Evolutionary conservation across 2,113 vertebrate genomes (phyloP).

Genomic region (Ailuropoda melanoleuca): DNA sequence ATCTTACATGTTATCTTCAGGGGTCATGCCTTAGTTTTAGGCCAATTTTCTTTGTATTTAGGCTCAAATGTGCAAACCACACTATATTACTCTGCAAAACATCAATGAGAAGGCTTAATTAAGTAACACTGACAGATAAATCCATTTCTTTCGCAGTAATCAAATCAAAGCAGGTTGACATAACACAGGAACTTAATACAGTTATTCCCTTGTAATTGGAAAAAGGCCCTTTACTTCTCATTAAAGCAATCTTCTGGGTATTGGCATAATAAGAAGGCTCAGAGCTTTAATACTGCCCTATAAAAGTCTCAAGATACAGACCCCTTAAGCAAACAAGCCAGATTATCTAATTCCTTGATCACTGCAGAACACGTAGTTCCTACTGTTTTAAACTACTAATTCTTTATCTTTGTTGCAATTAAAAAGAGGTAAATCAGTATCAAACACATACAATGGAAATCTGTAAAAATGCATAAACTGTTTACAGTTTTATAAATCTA

Average conservation of each 20-base stretch:
- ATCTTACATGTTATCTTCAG: conserved; percentile 67
- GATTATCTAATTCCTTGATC: conserved; percentile 82
- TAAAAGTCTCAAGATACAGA: conserved; percentile 85
- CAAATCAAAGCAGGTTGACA: conserved; percentile 95
- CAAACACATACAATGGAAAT: not conserved
- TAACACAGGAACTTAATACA: conserved; percentile 94
- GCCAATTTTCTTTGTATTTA: conserved; percentile 82
- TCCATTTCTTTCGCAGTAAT: conserved; percentile 95
- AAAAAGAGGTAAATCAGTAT: conserved; percentile 64
- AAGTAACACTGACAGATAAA: conserved; percentile 98
- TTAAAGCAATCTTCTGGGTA: conserved; percentile 87
- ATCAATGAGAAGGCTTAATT: conserved; percentile 93
- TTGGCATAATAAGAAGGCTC: conserved; percentile 84
- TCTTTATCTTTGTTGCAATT: conserved; percentile 70
- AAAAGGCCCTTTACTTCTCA: conserved; percentile 88
- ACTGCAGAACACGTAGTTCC: conserved; percentile 72
- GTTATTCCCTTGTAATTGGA: conserved; percentile 90
- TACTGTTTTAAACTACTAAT: conserved; percentile 75
- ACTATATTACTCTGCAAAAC: conserved; percentile 86
- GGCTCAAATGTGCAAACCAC: conserved; percentile 83
- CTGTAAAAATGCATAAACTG: not conserved
- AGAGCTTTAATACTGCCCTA: conserved; percentile 84
- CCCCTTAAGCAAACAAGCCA: conserved; percentile 83
- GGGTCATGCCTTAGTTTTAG: conserved; percentile 75
- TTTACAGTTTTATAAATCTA: conserved; percentile 46